These are phyloP conservation scores for Sebastiscus tertius DNA, from an alignment of 2,797 vertebrate species.

Conservation along the genomic window DNA sequence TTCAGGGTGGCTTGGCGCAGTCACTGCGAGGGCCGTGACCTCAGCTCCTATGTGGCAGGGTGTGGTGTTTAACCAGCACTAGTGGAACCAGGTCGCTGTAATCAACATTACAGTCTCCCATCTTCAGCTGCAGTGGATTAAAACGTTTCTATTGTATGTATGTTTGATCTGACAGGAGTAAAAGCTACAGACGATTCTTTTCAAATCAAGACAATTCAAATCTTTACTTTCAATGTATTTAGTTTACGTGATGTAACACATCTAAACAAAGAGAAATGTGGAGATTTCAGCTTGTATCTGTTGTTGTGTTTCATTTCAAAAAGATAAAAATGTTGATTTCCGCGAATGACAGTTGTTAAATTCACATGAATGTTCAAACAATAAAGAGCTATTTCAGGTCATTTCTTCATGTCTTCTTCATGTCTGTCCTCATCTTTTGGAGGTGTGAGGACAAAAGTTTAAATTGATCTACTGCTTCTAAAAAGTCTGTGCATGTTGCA, in stretches of 20 bases:
- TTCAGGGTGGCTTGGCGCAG: conserved; percentile 68
- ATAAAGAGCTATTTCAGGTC: not conserved
- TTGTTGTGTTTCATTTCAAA: not conserved
- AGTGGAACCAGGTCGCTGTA: not conserved
- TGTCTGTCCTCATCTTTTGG: not conserved
- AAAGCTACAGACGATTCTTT: not conserved
- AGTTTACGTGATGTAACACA: not conserved
- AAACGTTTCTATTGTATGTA: not conserved
- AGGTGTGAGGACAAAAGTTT: not conserved
- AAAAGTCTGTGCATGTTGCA: not conserved
- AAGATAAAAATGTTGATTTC: conserved; percentile 2
- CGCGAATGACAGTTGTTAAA: not conserved
- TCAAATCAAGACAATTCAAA: not conserved
- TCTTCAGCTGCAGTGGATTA: not conserved
- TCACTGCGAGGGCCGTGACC: conserved; percentile 36
- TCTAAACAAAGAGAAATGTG: not conserved
- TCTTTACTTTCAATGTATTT: not conserved
- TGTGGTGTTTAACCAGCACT: not conserved
- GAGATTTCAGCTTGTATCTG: not conserved
- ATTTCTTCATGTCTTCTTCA: not conserved
- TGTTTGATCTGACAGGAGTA: not conserved
- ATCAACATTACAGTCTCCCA: too few relatives aligned
- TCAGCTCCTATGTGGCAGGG: conserved; percentile 44
- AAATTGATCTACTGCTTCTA: not conserved
- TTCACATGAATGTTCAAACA: not conserved